These are phyloP conservation scores for Cheirogaleus medius DNA, from an alignment of 2,113 vertebrate genomes.

Conservation along the genomic window DNA sequence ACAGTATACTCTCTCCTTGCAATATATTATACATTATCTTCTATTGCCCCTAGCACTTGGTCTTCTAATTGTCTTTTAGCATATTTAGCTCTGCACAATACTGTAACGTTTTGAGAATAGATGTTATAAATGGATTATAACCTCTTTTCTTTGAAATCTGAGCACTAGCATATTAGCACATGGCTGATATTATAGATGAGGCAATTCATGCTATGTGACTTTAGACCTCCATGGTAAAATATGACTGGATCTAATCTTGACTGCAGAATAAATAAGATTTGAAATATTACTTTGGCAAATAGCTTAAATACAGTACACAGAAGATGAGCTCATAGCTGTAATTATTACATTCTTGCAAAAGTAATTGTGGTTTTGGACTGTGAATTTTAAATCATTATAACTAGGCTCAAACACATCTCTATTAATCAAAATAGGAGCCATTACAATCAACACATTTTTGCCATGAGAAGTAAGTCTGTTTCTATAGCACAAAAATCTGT, in stretches of 20 bases:
- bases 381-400: too few relatives aligned
- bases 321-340: neutral
- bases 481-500: too few relatives aligned
- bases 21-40: neutral
- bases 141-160: neutral
- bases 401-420: too few relatives aligned
- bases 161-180: neutral
- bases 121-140: neutral
- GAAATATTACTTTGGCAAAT: neutral
- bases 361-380: too few relatives aligned
- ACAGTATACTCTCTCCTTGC: accelerated
- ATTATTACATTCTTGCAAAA: neutral
- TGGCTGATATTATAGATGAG: neutral
- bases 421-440: too few relatives aligned
- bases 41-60: neutral
- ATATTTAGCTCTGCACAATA: neutral
- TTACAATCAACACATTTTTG: too few relatives aligned
- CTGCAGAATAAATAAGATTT: neutral
- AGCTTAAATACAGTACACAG: neutral
- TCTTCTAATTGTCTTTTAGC: neutral
- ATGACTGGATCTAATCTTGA: neutral
- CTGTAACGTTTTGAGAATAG: neutral
- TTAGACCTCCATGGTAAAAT: neutral
- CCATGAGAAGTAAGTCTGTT: too few relatives aligned
- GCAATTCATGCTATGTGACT: neutral